phyloP scores from a whole-genome alignment of 1,140 invertebrate genomes.

The Galleria mellonella region DNA sequence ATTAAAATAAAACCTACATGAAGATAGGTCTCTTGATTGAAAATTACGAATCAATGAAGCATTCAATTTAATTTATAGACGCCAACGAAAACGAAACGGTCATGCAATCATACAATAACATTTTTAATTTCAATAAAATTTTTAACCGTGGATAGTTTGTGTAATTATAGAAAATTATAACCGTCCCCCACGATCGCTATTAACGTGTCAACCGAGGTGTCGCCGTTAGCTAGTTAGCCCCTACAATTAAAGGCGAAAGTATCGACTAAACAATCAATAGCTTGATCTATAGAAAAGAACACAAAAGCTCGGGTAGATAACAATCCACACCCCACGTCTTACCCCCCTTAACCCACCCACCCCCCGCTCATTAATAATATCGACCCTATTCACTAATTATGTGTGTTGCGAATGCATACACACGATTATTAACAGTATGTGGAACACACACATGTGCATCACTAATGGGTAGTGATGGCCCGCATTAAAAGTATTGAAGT shows the following conservation, averaged over 20 bases:
- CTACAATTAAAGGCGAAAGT: slow-evolving; percentile 61
- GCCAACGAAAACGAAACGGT: not conserved
- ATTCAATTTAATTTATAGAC: no score
- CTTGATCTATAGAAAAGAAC: slow-evolving; percentile 63
- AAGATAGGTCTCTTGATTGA: no score
- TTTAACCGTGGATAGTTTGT: slow-evolving; percentile 57
- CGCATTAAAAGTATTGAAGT: slow-evolving; percentile 43
- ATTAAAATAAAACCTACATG: no score
- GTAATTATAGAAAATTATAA: slow-evolving; percentile 65
- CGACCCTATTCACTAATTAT: slow-evolving; percentile 67
- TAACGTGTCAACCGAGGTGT: slow-evolving; percentile 64
- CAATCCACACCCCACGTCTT: slow-evolving; percentile 38
- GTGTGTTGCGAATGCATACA: slow-evolving; percentile 65
- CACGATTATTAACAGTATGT: slow-evolving; percentile 9
- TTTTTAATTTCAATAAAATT: slow-evolving; percentile 53
- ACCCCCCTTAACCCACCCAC: slow-evolving; percentile 17
- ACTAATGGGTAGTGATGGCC: slow-evolving; percentile 33
- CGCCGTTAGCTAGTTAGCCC: slow-evolving; percentile 57
- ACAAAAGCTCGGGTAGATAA: slow-evolving; percentile 69
- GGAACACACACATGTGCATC: slow-evolving; percentile 5
- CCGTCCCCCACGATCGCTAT: slow-evolving; percentile 44
- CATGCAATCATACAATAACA: slow-evolving; percentile 12
- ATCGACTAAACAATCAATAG: slow-evolving; percentile 68
- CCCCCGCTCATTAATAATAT: slow-evolving; percentile 66
- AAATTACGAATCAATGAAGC: no score